Evolutionary conservation across 64 coral and sea anemone species (phyloP), one percentile per base, ranked within the genome.

Genomic region (Montipora efflorescens): DNA sequence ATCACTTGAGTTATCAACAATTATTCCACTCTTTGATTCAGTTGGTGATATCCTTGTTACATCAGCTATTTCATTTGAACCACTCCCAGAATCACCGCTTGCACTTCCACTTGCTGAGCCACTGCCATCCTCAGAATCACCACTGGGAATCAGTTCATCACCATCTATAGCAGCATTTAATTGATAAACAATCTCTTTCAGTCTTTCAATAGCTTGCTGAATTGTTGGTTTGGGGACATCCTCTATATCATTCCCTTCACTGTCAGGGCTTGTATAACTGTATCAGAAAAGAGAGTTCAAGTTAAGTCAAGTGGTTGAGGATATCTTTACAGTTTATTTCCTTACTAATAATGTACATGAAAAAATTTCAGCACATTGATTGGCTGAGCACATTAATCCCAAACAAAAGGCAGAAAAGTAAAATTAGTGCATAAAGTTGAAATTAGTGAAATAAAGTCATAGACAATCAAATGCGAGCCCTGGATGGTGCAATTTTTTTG

Each of bases 201-300:
- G 47, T 86, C 50, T 71, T 18, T 49, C 47, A 71, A 49, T 86
- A n/a, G 82, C 82, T 21, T 72, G 18, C 12, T 20, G 9, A 9
- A 86, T 66, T 12, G 7, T 13, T 86, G 19, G 46, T 12, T 67
- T 22, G 4, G 45, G 8, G 7, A 47, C 66, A 48, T 71, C 82
- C 19, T 47, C 47, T 5, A 84, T 5, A 22, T 21, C 44, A 49
- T 86, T 51, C 7, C 62, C 47, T 71, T 64, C 66, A 86, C 71
- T 64, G 21, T 21, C 44, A 71, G 66, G 82, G 28, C 64, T 71
- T 70, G 82, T 71, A 45, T 86, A 86, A 86, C 82, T 86, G 44
- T 1, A 7, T 5, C 2, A 25, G 8, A 25, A 25, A 8, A 74
- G n/a, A 74, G 71, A 36, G 8, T 6, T 23, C 71, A 74, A 22